These are phyloP conservation scores for Gallinago media DNA, from an alignment of 2,113 vertebrate species.

Conservation along the genomic window DNA sequence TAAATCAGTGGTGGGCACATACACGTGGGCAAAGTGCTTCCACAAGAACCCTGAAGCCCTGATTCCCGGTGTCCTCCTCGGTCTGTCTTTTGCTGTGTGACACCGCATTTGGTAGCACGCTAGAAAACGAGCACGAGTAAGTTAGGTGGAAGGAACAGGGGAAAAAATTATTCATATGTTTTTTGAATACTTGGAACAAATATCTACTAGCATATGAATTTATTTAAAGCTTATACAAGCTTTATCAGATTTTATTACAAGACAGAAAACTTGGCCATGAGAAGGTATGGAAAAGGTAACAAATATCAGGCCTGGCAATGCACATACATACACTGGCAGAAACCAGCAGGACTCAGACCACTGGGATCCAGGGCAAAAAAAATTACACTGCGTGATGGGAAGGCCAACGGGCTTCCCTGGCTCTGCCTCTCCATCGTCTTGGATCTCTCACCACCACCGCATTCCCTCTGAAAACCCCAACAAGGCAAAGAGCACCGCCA, in stretches of 20 bases:
- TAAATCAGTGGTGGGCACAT: neutral
- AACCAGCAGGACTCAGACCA: neutral
- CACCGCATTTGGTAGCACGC: neutral
- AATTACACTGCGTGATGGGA: too few species aligned
- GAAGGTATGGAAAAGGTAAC: neutral
- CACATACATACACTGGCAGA: neutral
- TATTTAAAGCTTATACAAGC: neutral
- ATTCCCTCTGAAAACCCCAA: neutral
- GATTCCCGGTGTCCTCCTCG: neutral
- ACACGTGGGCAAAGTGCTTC: rapidly evolving
- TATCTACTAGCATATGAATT: neutral
- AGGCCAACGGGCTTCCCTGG: too few species aligned
- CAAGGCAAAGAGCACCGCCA: rapidly evolving
- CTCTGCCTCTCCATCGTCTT: neutral
- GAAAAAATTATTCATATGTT: neutral
- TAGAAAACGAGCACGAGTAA: neutral
- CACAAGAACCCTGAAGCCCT: neutral
- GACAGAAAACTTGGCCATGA: neutral
- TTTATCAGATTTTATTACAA: neutral
- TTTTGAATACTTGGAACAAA: neutral
- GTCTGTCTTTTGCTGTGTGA: neutral
- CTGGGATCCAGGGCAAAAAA: neutral
- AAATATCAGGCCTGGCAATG: neutral
- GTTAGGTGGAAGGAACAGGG: neutral
- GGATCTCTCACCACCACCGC: neutral